Conservation (phyloP, 2,888 invertebrate genomes). For the Patella ulyssiponensis region DNA sequence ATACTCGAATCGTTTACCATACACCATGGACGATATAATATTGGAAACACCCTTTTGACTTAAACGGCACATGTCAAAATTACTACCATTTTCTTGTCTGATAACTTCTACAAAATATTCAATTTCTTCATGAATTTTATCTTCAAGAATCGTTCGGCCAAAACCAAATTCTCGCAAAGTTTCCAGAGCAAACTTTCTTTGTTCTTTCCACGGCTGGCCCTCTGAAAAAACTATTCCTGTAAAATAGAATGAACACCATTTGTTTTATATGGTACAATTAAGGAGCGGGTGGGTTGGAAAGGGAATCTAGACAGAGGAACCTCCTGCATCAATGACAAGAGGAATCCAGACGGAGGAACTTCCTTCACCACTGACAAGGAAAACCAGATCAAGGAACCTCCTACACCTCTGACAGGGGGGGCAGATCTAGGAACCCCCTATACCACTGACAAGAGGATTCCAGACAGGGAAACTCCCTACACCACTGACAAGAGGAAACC, state of each 20-base stretch:
- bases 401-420: too few relatives aligned
- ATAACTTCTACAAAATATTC: slow-evolving; percentile 25
- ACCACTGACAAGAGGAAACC: too few relatives aligned
- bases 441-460: too few relatives aligned
- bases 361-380: too few relatives aligned
- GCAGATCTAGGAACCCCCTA: too few relatives aligned
- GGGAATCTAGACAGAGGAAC: too few relatives aligned
- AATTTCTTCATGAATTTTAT: slow-evolving; percentile 38
- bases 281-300: too few relatives aligned
- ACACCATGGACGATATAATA: slow-evolving; percentile 30
- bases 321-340: too few relatives aligned
- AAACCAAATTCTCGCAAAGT: slow-evolving; percentile 44
- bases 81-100: slow-evolving; percentile 13
- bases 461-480: too few relatives aligned
- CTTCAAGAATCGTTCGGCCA: slow-evolving; percentile 36
- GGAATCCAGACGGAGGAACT: too few relatives aligned
- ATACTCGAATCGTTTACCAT: slow-evolving; percentile 33
- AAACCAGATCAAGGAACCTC: too few relatives aligned
- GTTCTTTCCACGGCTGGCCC: slow-evolving; percentile 41
- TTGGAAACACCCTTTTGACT: slow-evolving; percentile 35
- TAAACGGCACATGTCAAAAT: slow-evolving; percentile 30
- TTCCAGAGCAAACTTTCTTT: slow-evolving; percentile 37
- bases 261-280: not conserved
- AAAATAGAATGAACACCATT: not conserved
- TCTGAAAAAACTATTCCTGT: slow-evolving; percentile 18